Conservation (phyloP, 2,888 invertebrate species). For the Cepaea hortensis region DNA sequence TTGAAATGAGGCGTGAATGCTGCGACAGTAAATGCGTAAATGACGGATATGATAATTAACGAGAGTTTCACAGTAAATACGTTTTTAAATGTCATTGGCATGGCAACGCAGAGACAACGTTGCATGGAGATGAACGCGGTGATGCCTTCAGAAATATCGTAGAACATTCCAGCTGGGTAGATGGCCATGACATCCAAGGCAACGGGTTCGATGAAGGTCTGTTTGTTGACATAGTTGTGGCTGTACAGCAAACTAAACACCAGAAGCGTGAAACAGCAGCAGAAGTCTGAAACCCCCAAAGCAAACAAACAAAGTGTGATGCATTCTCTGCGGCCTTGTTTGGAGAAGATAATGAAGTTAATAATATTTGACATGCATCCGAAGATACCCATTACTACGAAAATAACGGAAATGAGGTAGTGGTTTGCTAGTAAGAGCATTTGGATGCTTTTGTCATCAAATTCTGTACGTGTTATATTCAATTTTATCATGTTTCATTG, state of each 20-base stretch:
- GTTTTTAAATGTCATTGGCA: background rate
- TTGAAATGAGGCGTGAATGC: background rate
- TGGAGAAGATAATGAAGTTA: background rate
- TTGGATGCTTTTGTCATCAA: too few species aligned
- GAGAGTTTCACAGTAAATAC: background rate
- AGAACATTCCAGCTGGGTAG: background rate
- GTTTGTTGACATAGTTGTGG: background rate
- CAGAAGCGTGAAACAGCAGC: background rate
- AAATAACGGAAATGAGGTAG: background rate
- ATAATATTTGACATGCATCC: background rate
- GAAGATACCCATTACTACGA: background rate
- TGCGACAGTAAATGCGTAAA: background rate
- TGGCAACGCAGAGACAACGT: background rate
- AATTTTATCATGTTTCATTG: too few species aligned
- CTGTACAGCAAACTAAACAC: background rate
- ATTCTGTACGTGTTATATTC: too few species aligned
- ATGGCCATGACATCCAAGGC: background rate
- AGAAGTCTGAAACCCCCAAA: background rate
- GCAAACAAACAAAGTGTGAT: background rate
- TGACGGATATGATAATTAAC: background rate
- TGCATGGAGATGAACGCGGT: background rate
- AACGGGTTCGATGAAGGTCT: background rate
- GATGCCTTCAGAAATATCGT: constrained; percentile 4
- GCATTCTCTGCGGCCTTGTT: background rate
- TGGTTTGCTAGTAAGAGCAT: background rate